A percentile compares a stretch with the other conserved stretches of the same genome.
Evolutionary conservation across 1,140 invertebrate species (phyloP).

Genomic region (Cydia pomonella): DNA sequence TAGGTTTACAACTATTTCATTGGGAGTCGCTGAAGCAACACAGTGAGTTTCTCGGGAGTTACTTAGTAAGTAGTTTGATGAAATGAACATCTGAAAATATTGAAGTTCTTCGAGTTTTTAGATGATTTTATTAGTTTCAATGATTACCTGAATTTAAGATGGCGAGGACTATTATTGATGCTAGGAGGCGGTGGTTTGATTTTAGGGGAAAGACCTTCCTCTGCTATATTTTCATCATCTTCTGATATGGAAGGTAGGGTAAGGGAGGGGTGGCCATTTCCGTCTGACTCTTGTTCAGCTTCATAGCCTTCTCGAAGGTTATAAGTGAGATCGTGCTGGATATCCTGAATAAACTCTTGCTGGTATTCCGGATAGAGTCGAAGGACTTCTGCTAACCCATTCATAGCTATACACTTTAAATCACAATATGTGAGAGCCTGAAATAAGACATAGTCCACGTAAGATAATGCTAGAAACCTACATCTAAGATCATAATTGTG

Average conservation of each 20-base stretch:
- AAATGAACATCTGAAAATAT: not conserved
- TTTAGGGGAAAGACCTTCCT: constrained; percentile 85
- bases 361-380: constrained; percentile 96
- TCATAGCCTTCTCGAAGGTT: constrained; percentile 97
- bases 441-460: constrained; percentile 29
- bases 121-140: not conserved
- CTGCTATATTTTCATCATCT: constrained; percentile 94
- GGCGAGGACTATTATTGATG: constrained; percentile 84
- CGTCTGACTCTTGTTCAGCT: constrained; percentile 90
- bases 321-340: constrained; percentile 97
- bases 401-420: constrained; percentile 96
- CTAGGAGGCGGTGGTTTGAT: constrained; percentile 78
- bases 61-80: not conserved
- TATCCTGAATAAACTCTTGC: constrained; percentile 95
- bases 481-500: not conserved
- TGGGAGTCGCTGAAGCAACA: not conserved
- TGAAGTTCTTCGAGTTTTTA: not conserved
- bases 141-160: constrained; percentile 83
- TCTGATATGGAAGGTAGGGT: constrained; percentile 95
- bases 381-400: constrained; percentile 93
- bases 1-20: constrained; percentile 17
- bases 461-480: not conserved
- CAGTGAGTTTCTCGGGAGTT: not conserved
- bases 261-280: constrained; percentile 89
- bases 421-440: constrained; percentile 96